These are phyloP conservation scores for Spatulosminthurus flaviceps DNA, from an alignment of 2,888 invertebrate genomes.

Conservation along the genomic window DNA sequence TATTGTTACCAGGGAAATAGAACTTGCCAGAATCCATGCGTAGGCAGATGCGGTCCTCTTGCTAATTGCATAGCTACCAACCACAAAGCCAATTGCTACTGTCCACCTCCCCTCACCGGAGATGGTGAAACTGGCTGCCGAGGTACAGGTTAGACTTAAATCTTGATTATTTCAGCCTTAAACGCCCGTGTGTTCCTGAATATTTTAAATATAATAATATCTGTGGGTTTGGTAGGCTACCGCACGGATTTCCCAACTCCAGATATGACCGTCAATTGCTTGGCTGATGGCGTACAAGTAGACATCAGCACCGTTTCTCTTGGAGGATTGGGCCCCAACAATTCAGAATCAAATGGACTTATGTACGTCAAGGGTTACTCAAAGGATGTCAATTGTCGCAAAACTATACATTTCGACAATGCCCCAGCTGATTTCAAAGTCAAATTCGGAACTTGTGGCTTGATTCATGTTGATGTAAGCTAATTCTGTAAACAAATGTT, in stretches of 20 bases:
- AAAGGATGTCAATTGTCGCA: constrained; percentile 88
- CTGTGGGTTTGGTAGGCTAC: too few species aligned
- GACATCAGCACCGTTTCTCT: constrained; percentile 75
- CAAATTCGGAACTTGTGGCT: constrained; percentile 88
- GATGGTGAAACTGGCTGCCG: constrained; percentile 52
- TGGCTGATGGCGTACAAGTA: constrained; percentile 91
- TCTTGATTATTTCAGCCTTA: too few species aligned
- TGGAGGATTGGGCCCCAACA: constrained; percentile 63
- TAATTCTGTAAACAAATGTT: too few species aligned
- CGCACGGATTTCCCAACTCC: constrained; percentile 77
- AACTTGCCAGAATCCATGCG: constrained; percentile 83
- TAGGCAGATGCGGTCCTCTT: constrained; percentile 78
- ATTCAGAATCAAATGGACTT: constrained; percentile 86
- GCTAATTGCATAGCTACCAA: constrained; percentile 79
- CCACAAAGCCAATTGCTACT: constrained; percentile 57
- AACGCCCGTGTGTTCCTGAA: too few species aligned
- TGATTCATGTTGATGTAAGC: constrained; percentile 87
- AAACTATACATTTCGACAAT: constrained; percentile 78
- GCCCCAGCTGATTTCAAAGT: constrained; percentile 84
- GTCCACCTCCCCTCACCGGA: constrained; percentile 52
- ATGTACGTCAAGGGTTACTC: constrained; percentile 94
- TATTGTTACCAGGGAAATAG: constrained; percentile 77
- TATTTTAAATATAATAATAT: too few species aligned
- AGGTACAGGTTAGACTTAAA: constrained; percentile 46
- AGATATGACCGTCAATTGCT: constrained; percentile 86